phyloP scores from a whole-genome alignment of 2,888 invertebrate genomes.

The Caenorhabditis drosophilae region DNA sequence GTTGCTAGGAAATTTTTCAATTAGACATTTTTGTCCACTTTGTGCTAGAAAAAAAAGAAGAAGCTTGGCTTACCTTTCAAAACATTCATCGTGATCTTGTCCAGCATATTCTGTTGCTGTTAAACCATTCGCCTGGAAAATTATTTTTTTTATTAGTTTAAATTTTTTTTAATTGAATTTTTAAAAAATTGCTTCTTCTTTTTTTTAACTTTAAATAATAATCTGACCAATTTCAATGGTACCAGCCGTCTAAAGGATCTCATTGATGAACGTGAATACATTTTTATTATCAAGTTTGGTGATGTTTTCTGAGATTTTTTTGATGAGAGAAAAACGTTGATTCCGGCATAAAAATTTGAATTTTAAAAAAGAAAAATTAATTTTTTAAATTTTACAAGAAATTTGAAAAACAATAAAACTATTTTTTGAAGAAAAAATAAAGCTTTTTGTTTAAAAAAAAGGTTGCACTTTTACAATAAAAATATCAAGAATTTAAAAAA shows the following conservation, averaged over 20 bases:
- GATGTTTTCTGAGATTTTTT: too few species aligned
- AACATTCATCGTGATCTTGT: constrained; percentile 33
- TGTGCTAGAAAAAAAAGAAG: too few species aligned
- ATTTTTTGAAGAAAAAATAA: neutral
- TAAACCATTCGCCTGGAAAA: constrained; percentile 33
- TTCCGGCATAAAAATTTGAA: too few species aligned
- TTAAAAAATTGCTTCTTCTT: neutral
- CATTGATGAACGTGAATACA: constrained; percentile 21
- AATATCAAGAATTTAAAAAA: too few species aligned
- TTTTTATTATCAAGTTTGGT: too few species aligned
- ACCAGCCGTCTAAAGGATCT: constrained; percentile 27
- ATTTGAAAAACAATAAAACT: neutral
- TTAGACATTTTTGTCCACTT: too few species aligned
- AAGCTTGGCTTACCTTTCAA: constrained; percentile 34
- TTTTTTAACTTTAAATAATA: neutral
- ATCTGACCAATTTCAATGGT: constrained; percentile 25
- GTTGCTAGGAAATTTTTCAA: too few species aligned
- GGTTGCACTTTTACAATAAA: too few species aligned
- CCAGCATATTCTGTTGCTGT: constrained; percentile 28
- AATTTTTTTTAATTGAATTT: neutral
- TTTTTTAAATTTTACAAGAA: neutral
- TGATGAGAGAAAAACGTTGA: too few species aligned
- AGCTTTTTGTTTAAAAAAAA: too few species aligned
- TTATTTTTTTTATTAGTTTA: neutral
- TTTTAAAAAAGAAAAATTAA: neutral